Evolutionary conservation across 2,888 invertebrate species (phyloP), one percentile per base, ranked within the genome.

Genomic region (Globia sparganii): DNA sequence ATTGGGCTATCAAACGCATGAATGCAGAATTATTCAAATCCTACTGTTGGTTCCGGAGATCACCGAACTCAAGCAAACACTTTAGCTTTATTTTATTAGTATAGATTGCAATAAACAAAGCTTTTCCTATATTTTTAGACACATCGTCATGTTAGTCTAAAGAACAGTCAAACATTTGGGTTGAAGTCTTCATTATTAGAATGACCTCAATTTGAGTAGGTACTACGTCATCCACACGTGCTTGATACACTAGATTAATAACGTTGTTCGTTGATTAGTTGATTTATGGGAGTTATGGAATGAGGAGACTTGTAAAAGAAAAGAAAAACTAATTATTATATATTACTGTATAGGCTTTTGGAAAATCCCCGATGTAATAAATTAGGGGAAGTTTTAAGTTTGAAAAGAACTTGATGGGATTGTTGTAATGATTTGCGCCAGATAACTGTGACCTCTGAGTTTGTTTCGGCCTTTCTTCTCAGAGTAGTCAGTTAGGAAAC

Each of bases 181-280:
- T 66, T 69, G 40, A 72, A 73, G 72, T 76, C 64, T 65, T 59
- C 46, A 34, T 75, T 79, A 84, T 81, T 81, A 84, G 67, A 66
- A 75, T 84, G 84, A 81, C 84, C 84, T 84, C 66, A 81, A 77
- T 85, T 56, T 34, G 34, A 46, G 72, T 56, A 72, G 13, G 21
- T 56, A 43, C 49, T 40, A 13, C 40, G 31, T 72, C n/a, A 72
- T 74, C 28, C 1, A 68, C 65, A 72, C 34, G 40, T 65, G 74
- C 21, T 77, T 25, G 2, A 65, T 66, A 65, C 34, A 31, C 49
- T 53, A 59, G 4, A 53, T 37, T 59, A 21, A n/a, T n/a, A 34
- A 31, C 13, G 25, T n/a, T 18, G 46, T 15, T n/a, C 40, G 28
- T 43, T 46, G 56, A 56, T n/a, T 56, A 56, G n/a, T 4, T n/a